Evolutionary conservation across 1,140 invertebrate species (phyloP), one percentile per base, ranked within the genome.

Genomic region (Chelonus insularis): DNA sequence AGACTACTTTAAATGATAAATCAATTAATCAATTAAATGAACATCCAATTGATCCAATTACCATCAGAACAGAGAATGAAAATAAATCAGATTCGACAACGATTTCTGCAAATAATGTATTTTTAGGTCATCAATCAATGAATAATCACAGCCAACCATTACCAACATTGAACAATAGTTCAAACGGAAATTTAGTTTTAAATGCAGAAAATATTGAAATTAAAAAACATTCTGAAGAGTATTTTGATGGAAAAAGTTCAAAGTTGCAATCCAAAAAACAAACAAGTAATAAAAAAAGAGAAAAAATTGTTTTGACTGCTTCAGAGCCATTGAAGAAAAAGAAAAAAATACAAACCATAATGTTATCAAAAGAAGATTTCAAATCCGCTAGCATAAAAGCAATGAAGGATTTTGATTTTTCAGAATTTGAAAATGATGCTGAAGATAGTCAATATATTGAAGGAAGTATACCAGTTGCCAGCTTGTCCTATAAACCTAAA

Each of bases 401-500:
- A 39, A 12, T 25, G 7, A 21, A 66, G 14, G 68, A 72, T 55
- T 63, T 70, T 54, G 74, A 80, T 61, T 80, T 79, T 63, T 73
- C 71, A 12, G 72, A 79, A 51, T 80, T 78, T 57, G 76, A 78
- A 14, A 58, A 67, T 5, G 67, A 69, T 6, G 56, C 58, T 8
- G 70, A 68, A 0, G 65, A 72, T 1, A 57, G 57, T 1, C 41
- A 65, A 2, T 52, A 64, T 4, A 4, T 8, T 0, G 6, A 62
- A 0, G 66, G 71, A 11, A 72, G 73, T 0, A 67, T 82, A 23
- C 60, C 68, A 8, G 62, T 82, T 4, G 68, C 70, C 0, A 56
- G 79, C 37, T 50, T 82, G 20, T 72, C 75, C 6, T 80, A 71
- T 55, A 81, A 74, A 39, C 77, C 80, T 0, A 73, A 54, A 52